Percentiles rank a stretch among this genome's conserved stretches.
phyloP scores from a whole-genome alignment of 1,140 invertebrate genomes.

The Magallana ariakensis region DNA sequence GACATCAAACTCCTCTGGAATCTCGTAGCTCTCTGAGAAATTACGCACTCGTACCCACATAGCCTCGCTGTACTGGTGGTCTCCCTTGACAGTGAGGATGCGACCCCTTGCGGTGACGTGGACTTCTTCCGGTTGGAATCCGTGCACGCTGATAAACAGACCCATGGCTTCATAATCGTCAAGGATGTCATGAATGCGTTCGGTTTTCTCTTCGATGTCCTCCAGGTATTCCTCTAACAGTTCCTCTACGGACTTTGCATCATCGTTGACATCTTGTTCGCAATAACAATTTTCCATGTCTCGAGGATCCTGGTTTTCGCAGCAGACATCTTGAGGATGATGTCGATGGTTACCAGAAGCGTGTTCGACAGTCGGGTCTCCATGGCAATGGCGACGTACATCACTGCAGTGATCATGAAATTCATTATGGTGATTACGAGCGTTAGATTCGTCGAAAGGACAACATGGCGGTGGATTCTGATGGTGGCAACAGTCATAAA shows the following conservation, averaged over 20 bases:
- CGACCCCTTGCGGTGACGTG: not conserved
- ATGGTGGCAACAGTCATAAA: not conserved
- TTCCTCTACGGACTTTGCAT: not conserved
- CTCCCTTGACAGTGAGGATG: not conserved
- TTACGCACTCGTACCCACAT: constrained; percentile 1
- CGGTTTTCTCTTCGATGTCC: constrained; percentile 18
- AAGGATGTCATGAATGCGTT: not conserved
- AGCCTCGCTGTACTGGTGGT: constrained; percentile 6
- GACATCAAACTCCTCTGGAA: constrained; percentile 17
- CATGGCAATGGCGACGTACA: not conserved
- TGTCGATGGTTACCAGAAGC: not conserved
- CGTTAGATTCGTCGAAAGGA: not conserved
- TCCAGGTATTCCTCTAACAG: not conserved
- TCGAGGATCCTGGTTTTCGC: too few species aligned
- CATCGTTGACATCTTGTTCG: not conserved
- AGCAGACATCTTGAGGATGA: too few species aligned
- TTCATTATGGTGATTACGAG: not conserved
- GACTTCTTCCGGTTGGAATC: not conserved
- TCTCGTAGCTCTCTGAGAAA: not conserved
- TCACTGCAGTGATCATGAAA: not conserved
- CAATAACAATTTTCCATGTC: too few species aligned
- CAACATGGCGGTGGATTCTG: not conserved
- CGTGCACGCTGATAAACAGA: not conserved
- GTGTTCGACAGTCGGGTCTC: too few species aligned
- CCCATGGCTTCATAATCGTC: constrained; percentile 12